Evolutionary conservation across 2,113 vertebrate species (phyloP), one percentile per base, ranked within the genome.

Genomic region (Oncorhynchus masou): DNA sequence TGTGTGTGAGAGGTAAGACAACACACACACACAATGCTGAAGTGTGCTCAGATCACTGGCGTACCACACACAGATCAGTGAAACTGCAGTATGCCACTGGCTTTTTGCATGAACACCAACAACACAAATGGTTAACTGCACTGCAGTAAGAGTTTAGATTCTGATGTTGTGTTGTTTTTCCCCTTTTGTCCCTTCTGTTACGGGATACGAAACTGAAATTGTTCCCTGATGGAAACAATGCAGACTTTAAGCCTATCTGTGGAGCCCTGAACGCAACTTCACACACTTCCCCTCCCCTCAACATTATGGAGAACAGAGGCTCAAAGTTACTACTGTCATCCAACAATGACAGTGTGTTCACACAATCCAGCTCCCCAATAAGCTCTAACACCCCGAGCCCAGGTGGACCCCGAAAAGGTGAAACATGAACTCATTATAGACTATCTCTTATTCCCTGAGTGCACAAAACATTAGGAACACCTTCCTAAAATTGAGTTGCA

Each of bases 181-280:
- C 39, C 68, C 71, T 73, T 68, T 39, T 45, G 2, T 45, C 31
- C 31, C 29, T 70, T 31, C 27, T 20, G 6, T 20, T 19, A 34
- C 31, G 7, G 27, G 31, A 68, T 22, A 16, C 19, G 8, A 68
- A 68, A 2, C 49, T 69, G 27, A 45, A 12, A 34, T 31, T 66
- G 73, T 34, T 20, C 2, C 31, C 29, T 64, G 34, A 27, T 74
- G 20, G 24, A 39, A 76, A 71, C 70, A 73, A 45, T 73, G 20
- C 76, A 93, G 92, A 92, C 85, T 88, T 89, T 80, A 91, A 93
- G 83, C 89, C 82, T 25, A 81, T 91, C 48, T 71, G 24, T 2
- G 25, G 74, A 5, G 27, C 69, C 39, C 66, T 48, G 15, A 83
- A 74, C 57, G 29, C 0, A 0, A 76, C 49, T 24, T 68, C 82